phyloP scores from a whole-genome alignment of 92 coral and sea anemone genomes.

The Phenganax marumi region DNA sequence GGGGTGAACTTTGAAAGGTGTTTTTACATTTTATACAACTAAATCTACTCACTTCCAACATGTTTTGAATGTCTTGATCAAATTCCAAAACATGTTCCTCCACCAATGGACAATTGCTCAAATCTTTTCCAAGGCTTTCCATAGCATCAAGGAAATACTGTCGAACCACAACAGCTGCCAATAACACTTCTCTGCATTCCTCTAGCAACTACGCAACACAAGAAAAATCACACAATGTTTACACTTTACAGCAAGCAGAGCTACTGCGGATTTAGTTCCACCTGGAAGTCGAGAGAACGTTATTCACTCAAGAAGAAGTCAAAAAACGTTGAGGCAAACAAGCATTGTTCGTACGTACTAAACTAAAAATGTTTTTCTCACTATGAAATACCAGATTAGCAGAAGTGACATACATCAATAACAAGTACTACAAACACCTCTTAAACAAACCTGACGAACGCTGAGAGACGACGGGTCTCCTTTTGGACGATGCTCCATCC shows the following conservation, averaged over 20 bases:
- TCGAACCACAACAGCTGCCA: conserved; percentile 85
- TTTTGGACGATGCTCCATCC: conserved; percentile 90
- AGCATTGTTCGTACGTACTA: no score
- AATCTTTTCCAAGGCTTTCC: conserved; percentile 63
- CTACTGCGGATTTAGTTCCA: no score
- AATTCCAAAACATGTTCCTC: conserved; percentile 82
- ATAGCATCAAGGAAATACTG: conserved; percentile 81
- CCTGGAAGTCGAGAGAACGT: no score
- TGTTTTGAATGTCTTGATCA: conserved; percentile 85
- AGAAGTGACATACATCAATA: neutral
- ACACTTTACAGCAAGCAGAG: no score
- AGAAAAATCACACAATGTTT: neutral
- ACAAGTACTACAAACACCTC: neutral
- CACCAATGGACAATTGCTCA: conserved; percentile 40
- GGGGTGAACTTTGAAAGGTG: no score
- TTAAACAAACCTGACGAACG: conserved; percentile 70
- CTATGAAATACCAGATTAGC: no score
- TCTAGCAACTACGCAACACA: conserved; percentile 63
- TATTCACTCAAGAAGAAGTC: no score
- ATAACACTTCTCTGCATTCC: conserved; percentile 88
- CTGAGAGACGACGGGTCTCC: conserved; percentile 94
- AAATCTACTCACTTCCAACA: conserved; percentile 60
- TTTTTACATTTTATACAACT: neutral
- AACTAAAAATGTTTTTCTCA: no score
- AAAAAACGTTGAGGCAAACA: no score